Evolutionary conservation across 2,888 invertebrate genomes (phyloP), one percentile per base, ranked within the genome.

Genomic region (Diadegma fenestrale): DNA sequence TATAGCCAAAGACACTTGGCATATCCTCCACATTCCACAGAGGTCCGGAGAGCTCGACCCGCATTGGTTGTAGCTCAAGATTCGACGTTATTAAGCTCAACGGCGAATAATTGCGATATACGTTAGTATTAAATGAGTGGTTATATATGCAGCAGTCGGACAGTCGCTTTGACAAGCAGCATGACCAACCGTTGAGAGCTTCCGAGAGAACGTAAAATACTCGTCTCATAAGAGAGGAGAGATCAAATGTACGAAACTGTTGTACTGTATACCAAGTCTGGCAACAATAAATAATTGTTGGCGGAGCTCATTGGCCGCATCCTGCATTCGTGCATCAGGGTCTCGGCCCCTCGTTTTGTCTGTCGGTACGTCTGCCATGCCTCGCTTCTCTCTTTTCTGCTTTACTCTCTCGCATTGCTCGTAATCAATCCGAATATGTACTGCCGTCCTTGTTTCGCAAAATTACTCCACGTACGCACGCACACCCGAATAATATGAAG

Each of bases 211-310:
- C 68, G 68, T 68, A 54, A 73, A 63, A 81, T 78, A 51, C 73
- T 81, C 64, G 58, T 75, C 48, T 17, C 33, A 61, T 58, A 69
- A 76, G 64, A 78, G 54, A 45, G 58, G 78, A 75, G 63, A 37
- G 77, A 73, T 61, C 26, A 78, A 78, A 78, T 58, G 68, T 68
- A 68, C 54, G 68, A 48, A 54, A 75, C 45, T 64, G 33, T 68
- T 77, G 69, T 85, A 19, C 76, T 69, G 22, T 73, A 26, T 61
- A 82, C 80, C 85, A 89, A 88, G 91, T 90, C 91, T 91, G 92
- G 91, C 89, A 93, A 92, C 91, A 91, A 92, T 92, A 93, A 92
- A 93, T 93, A 93, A 93, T 93, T 93, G 91, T 92, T 92, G 88
- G 87, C 86, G 88, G 87, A 87, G 91, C 90, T 93, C 92, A 93